A percentile compares a stretch with the other conserved stretches of the same genome.
phyloP scores from a whole-genome alignment of 2,113 vertebrate species.

The Physeter macrocephalus region DNA sequence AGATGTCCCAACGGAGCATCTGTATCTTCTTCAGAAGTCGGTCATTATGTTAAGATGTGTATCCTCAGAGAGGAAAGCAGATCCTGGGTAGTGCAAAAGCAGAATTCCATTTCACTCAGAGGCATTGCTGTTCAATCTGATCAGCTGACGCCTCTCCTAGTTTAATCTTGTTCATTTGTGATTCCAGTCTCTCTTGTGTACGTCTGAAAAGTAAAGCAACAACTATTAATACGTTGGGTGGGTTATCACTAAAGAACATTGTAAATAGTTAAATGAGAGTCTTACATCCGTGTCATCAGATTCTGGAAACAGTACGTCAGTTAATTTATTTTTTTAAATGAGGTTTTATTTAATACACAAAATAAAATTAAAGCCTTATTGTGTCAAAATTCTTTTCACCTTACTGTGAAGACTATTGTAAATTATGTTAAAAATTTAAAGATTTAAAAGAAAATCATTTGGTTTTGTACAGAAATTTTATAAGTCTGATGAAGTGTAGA shows the following conservation, averaged over 20 bases:
- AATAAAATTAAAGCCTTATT: neutral
- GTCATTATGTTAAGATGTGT: fast-evolving
- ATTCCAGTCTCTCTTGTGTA: no score
- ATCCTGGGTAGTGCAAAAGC: fast-evolving
- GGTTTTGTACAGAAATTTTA: neutral
- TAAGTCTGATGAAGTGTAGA: no score
- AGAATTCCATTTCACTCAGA: fast-evolving
- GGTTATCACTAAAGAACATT: neutral
- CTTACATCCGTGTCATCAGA: neutral
- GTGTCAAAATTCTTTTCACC: neutral
- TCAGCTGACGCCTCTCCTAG: fast-evolving
- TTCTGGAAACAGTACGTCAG: neutral
- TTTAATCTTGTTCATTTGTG: neutral
- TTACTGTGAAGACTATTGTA: neutral
- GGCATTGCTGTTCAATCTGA: fast-evolving
- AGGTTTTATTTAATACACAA: neutral
- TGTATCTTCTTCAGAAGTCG: neutral
- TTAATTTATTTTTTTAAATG: neutral
- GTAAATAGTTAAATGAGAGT: neutral
- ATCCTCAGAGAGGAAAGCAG: fast-evolving
- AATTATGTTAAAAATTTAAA: neutral
- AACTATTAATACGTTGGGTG: fast-evolving
- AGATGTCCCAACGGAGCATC: fast-evolving
- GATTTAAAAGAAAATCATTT: neutral
- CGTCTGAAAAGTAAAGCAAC: fast-evolving